A percentile compares a stretch with the other conserved stretches of the same genome.
Evolutionary conservation across 2,888 invertebrate genomes (phyloP).

Genomic region (Sisyra terminalis): DNA sequence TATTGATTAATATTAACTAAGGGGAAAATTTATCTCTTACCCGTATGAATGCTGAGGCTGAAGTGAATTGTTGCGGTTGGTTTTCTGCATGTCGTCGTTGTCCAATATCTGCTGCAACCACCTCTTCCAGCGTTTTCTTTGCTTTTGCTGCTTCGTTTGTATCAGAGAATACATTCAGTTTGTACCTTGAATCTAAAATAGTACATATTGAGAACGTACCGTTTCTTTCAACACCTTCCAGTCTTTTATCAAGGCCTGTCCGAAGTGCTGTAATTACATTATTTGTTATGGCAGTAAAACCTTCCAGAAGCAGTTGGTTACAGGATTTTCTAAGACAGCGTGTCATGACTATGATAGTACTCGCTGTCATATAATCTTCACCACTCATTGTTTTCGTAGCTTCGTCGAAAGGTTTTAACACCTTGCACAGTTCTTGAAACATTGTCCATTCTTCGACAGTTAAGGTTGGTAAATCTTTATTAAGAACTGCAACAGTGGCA

Average conservation of each 20-base stretch:
- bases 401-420: constrained; percentile 1
- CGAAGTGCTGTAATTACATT: no score
- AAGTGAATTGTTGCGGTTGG: background rate
- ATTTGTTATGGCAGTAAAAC: no score
- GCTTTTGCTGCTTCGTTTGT: background rate
- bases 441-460: background rate
- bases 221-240: background rate
- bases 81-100: background rate
- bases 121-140: background rate
- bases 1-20: no score
- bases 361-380: background rate
- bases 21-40: background rate
- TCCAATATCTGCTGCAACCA: background rate
- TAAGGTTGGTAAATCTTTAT: constrained; percentile 5
- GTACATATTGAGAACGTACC: background rate
- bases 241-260: no score
- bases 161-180: background rate
- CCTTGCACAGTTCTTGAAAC: background rate
- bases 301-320: no score
- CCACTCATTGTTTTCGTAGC: background rate
- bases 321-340: background rate
- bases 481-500: constrained; percentile 13
- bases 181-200: background rate
- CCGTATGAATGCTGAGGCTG: background rate
- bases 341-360: no score